phyloP scores from a whole-genome alignment of 2,113 vertebrate species.

The Strix aluco region DNA sequence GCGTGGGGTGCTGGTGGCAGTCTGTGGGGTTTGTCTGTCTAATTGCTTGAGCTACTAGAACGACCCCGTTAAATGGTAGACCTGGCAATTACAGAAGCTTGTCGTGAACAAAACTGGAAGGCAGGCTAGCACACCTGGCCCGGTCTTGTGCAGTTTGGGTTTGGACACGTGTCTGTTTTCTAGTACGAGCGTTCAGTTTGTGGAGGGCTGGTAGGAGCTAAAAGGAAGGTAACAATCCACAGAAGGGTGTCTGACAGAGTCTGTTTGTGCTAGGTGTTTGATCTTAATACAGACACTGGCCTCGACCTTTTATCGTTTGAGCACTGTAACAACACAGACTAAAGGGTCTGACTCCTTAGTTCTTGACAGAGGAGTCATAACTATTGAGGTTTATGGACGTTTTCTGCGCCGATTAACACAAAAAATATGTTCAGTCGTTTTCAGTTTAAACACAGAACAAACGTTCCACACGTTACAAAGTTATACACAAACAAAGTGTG shows the following conservation, averaged over 20 bases:
- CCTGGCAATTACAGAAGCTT: neutral
- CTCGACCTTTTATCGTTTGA: rapidly evolving
- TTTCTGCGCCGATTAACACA: neutral
- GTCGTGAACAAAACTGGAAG: rapidly evolving
- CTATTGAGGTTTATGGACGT: neutral
- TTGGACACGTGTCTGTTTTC: neutral
- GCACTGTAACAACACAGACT: rapidly evolving
- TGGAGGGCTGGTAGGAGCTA: neutral
- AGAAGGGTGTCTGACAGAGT: neutral
- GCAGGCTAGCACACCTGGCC: rapidly evolving
- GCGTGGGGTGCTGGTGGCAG: neutral
- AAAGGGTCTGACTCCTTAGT: neutral
- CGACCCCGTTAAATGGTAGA: rapidly evolving
- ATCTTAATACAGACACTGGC: neutral
- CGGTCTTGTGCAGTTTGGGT: neutral
- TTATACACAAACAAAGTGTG: neutral
- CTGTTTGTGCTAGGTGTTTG: neutral
- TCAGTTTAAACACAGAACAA: neutral
- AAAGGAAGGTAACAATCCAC: neutral
- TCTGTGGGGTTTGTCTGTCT: neutral
- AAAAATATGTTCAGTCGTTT: neutral
- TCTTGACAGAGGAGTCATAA: neutral
- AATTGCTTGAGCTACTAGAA: neutral
- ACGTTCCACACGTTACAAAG: neutral
- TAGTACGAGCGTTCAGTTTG: neutral